These are phyloP conservation scores for Eurytemora carolleeae DNA, from an alignment of 1,140 invertebrate genomes.

Conservation along the genomic window DNA sequence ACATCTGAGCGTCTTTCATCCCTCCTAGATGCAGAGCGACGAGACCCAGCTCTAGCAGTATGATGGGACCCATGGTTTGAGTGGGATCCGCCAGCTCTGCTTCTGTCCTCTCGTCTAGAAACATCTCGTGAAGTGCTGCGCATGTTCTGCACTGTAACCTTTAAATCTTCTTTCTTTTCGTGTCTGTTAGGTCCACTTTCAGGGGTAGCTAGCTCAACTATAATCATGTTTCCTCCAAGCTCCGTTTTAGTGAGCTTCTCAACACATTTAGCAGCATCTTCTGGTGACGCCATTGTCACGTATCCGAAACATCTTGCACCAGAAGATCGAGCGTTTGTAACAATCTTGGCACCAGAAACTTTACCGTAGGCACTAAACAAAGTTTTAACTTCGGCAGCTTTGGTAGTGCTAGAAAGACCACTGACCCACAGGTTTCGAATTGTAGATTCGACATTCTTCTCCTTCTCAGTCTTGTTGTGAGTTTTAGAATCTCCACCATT, in stretches of 20 bases:
- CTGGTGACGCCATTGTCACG: constrained; percentile 70
- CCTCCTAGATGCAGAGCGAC: background rate
- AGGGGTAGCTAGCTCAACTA: constrained; percentile 57
- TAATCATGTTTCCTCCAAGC: constrained; percentile 75
- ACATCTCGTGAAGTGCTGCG: background rate
- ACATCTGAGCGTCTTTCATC: background rate
- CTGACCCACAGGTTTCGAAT: constrained; percentile 75
- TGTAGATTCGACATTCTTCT: constrained; percentile 26
- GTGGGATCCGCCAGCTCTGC: background rate
- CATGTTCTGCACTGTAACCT: background rate
- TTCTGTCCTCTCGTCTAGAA: background rate
- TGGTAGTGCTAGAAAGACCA: constrained; percentile 62
- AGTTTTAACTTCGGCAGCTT: constrained; percentile 74
- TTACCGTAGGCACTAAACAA: constrained; percentile 80
- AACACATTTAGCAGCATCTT: constrained; percentile 46
- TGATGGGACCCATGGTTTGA: background rate
- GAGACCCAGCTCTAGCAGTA: no score
- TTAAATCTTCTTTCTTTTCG: background rate
- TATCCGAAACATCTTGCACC: constrained; percentile 82
- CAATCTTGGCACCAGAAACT: constrained; percentile 80
- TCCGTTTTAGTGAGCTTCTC: constrained; percentile 53
- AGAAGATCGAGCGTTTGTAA: constrained; percentile 73
- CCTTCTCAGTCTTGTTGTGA: constrained; percentile 15
- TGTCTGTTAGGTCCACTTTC: background rate
- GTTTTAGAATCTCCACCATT: constrained; percentile 1